These are phyloP conservation scores for Callipepla squamata DNA, from an alignment of 2,113 vertebrate genomes.

Conservation along the genomic window DNA sequence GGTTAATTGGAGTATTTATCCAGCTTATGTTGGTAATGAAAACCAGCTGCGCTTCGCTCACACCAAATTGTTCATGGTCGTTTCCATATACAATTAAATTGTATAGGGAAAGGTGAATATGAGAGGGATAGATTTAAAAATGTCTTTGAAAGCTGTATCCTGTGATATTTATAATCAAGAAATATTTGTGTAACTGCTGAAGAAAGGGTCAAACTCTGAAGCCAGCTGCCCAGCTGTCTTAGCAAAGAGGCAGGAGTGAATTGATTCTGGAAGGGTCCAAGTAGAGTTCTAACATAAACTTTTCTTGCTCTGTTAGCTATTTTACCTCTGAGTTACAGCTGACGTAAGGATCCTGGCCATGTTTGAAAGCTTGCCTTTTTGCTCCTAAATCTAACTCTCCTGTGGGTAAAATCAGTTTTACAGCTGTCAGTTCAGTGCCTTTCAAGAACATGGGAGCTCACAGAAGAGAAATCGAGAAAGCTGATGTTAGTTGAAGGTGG, in stretches of 20 bases:
- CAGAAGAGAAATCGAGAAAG: background rate
- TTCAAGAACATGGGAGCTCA: background rate
- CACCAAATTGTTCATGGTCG: background rate
- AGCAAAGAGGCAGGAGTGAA: background rate
- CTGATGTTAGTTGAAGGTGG: background rate
- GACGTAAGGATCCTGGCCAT: background rate
- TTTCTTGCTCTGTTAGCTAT: background rate
- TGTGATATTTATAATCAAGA: background rate
- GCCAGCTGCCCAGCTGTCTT: background rate
- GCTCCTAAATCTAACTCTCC: background rate
- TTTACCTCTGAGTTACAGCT: background rate
- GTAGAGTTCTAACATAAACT: background rate
- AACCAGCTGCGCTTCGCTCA: constrained; percentile 33
- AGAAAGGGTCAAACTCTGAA: background rate
- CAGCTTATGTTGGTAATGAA: constrained; percentile 22
- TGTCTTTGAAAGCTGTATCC: background rate
- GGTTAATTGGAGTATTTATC: constrained; percentile 45
- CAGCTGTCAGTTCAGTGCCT: background rate
- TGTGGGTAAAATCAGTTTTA: background rate
- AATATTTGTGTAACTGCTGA: background rate
- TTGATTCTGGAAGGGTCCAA: background rate
- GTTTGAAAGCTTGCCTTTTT: background rate
- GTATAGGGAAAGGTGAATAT: background rate
- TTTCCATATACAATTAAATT: background rate
- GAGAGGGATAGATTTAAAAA: background rate